Conservation (phyloP, 1,140 invertebrate species). For the Diuraphis noxia region DNA sequence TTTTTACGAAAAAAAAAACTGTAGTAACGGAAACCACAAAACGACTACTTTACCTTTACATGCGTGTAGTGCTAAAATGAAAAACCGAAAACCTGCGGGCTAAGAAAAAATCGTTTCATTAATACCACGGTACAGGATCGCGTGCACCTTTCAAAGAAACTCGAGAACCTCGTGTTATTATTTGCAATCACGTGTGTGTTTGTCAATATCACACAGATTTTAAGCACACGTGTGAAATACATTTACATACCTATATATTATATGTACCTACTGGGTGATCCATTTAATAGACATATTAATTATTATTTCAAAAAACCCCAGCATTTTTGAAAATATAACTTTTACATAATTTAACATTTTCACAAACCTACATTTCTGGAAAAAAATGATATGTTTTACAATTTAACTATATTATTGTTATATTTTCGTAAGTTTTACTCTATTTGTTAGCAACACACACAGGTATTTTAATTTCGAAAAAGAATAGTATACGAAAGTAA, state of each 20-base stretch:
- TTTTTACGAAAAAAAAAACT: background rate
- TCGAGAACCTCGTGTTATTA: background rate
- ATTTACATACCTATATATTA: background rate
- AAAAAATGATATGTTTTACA: too few relatives aligned
- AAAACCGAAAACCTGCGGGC: background rate
- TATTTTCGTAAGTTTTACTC: background rate
- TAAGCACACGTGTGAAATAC: background rate
- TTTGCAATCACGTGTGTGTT: background rate
- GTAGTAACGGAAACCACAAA: background rate
- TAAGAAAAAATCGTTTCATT: background rate
- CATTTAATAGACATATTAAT: too few relatives aligned
- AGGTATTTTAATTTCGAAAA: background rate
- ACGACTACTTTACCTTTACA: background rate
- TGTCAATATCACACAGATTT: background rate
- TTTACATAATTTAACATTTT: too few relatives aligned
- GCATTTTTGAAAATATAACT: too few relatives aligned
- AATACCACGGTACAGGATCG: background rate
- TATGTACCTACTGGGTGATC: too few relatives aligned
- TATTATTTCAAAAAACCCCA: too few relatives aligned
- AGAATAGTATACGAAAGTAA: too few relatives aligned
- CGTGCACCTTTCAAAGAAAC: background rate
- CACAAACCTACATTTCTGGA: too few relatives aligned
- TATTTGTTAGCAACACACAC: too few relatives aligned
- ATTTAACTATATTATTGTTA: too few relatives aligned
- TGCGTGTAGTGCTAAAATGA: background rate